Conservation (phyloP, 2,888 invertebrate species). For the Melieria omissa region DNA sequence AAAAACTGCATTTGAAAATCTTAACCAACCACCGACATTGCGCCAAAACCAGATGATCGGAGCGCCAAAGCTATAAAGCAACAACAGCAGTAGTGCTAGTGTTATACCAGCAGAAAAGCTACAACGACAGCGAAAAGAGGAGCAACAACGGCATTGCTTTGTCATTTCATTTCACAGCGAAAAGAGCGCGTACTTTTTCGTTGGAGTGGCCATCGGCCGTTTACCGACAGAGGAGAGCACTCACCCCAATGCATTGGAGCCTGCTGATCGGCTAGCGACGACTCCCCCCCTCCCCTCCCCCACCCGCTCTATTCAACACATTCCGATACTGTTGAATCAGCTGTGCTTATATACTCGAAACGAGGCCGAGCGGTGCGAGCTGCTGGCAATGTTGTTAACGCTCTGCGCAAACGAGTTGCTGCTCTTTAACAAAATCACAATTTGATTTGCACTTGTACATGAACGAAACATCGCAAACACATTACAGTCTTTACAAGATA, state of each 20-base stretch:
- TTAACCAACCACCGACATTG: conserved; percentile 38
- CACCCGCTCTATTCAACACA: background rate
- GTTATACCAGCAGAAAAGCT: conserved; percentile 31
- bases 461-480: too few species aligned
- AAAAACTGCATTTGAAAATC: conserved; percentile 40
- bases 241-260: conserved; percentile 16
- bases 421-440: too few species aligned
- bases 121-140: conserved; percentile 26
- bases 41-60: conserved; percentile 51
- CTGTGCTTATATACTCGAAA: conserved; percentile 18
- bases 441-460: too few species aligned
- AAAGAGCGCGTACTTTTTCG: too few species aligned
- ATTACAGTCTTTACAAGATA: too few species aligned
- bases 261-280: background rate
- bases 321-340: conserved; percentile 28
- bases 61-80: conserved; percentile 44
- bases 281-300: background rate
- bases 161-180: too few species aligned
- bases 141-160: too few species aligned
- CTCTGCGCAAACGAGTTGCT: background rate
- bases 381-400: conserved; percentile 16
- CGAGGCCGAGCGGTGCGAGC: background rate
- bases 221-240: too few species aligned
- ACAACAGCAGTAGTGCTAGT: conserved; percentile 22
- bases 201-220: too few species aligned